Conservation (phyloP, 1,140 invertebrate species). For the Sarcophaga peregrina region DNA sequence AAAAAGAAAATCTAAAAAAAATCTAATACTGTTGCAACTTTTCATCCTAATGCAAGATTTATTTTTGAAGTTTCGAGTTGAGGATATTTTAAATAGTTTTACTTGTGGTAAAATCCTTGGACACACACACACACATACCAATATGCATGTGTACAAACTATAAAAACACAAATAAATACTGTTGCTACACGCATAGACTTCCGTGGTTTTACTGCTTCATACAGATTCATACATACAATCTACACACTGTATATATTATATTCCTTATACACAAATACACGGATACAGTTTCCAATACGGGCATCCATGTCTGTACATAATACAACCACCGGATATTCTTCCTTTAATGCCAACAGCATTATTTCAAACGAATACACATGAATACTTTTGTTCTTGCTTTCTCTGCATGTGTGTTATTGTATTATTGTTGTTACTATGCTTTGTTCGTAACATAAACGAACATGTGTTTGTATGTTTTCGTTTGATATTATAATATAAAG, state of each 20-base stretch:
- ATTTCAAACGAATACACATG: conserved; percentile 25
- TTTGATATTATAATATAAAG: not conserved
- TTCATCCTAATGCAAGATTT: conserved; percentile 33
- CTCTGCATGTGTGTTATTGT: too few relatives aligned
- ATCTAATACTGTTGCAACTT: conserved; percentile 38
- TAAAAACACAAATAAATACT: too few relatives aligned
- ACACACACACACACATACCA: not conserved
- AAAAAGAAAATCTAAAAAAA: not conserved
- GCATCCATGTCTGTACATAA: not conserved
- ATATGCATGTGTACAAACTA: too few relatives aligned
- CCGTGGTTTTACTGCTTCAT: not conserved
- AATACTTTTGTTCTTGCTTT: not conserved
- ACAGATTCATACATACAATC: not conserved
- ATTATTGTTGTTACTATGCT: not conserved
- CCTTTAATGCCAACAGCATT: conserved; percentile 34
- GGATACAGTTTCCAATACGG: not conserved
- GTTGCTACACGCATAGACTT: not conserved
- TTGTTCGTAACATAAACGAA: not conserved
- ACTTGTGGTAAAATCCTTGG: not conserved
- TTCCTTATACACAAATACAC: not conserved
- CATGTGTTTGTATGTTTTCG: not conserved
- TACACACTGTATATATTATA: not conserved
- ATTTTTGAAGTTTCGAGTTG: conserved; percentile 13
- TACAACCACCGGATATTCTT: conserved; percentile 31
- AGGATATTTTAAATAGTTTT: conserved; percentile 25